These are phyloP conservation scores for Drosophila tsacasi DNA, from an alignment of 1,140 invertebrate species.

Conservation along the genomic window DNA sequence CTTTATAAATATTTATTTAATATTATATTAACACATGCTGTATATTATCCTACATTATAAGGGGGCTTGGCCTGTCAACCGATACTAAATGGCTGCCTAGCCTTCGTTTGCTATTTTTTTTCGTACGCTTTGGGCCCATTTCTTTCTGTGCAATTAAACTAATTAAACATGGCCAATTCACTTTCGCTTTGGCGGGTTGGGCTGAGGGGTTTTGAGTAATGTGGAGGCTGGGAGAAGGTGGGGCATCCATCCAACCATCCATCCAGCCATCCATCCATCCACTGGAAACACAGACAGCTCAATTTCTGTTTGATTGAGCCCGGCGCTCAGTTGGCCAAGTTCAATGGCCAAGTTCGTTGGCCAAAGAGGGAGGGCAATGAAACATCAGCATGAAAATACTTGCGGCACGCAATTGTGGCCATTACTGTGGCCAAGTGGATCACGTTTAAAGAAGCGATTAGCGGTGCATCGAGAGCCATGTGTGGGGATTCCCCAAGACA, in stretches of 20 bases:
- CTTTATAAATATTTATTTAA: background rate
- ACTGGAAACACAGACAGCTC: conserved; percentile 34
- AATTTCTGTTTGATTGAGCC: conserved; percentile 58
- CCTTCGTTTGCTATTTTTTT: background rate
- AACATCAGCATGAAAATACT: conserved; percentile 60
- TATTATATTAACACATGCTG: background rate
- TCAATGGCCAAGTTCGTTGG: conserved; percentile 53
- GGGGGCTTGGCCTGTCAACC: conserved; percentile 1
- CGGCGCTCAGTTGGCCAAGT: conserved; percentile 51
- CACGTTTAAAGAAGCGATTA: conserved; percentile 1
- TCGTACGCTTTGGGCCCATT: conserved; percentile 6
- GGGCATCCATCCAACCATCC: conserved; percentile 7
- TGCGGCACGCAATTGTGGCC: conserved; percentile 58
- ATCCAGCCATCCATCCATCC: background rate
- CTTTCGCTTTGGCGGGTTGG: conserved; percentile 65
- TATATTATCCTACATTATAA: background rate
- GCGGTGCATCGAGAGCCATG: background rate
- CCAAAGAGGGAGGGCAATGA: conserved; percentile 20
- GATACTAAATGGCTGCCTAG: conserved; percentile 17
- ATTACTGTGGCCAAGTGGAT: conserved; percentile 2
- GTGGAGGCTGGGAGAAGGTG: background rate
- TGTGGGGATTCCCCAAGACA: background rate
- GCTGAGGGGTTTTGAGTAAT: background rate
- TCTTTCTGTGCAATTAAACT: conserved; percentile 63
- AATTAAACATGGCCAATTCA: conserved; percentile 64